phyloP scores from a whole-genome alignment of 1,140 invertebrate species.

The Drosophila elegans region DNA sequence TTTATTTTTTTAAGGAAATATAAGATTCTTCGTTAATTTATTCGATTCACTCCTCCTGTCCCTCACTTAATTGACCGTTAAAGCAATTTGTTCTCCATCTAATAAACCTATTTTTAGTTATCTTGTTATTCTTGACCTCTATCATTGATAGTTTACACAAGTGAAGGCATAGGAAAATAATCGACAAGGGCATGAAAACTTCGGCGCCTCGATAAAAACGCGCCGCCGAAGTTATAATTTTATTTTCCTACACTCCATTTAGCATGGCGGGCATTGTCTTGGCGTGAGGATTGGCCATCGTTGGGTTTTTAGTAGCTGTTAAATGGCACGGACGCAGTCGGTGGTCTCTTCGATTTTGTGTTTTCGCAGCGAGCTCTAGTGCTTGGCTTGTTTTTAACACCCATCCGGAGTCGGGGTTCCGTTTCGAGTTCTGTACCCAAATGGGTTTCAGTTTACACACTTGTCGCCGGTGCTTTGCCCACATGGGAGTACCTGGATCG shows the following conservation, averaged over 20 bases:
- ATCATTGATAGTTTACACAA: slow-evolving; percentile 59
- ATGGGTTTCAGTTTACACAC: slow-evolving; percentile 79
- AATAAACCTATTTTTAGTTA: slow-evolving; percentile 33
- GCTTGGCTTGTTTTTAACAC: slow-evolving; percentile 74
- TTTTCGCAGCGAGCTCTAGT: slow-evolving; percentile 43
- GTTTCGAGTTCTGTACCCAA: slow-evolving; percentile 35
- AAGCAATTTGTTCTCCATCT: slow-evolving; percentile 15
- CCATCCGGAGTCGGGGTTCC: slow-evolving; percentile 39
- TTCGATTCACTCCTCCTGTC: neutral
- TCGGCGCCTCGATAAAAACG: slow-evolving; percentile 51
- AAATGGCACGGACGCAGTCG: slow-evolving; percentile 72
- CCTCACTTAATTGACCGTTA: slow-evolving; percentile 23
- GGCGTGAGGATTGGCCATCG: slow-evolving; percentile 56
- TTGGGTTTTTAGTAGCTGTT: slow-evolving; percentile 75
- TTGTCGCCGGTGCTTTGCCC: slow-evolving; percentile 63
- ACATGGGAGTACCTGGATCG: slow-evolving; percentile 31
- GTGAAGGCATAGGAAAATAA: slow-evolving; percentile 27
- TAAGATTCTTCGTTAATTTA: neutral
- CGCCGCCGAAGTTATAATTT: slow-evolving; percentile 43
- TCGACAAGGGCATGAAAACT: slow-evolving; percentile 61
- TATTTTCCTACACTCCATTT: slow-evolving; percentile 47
- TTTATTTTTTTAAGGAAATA: neutral
- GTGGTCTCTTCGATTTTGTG: slow-evolving; percentile 48
- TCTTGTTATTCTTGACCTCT: slow-evolving; percentile 50
- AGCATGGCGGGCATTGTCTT: slow-evolving; percentile 34